Conservation (phyloP, 2,888 invertebrate genomes). For the Xestia rhomboidea region DNA sequence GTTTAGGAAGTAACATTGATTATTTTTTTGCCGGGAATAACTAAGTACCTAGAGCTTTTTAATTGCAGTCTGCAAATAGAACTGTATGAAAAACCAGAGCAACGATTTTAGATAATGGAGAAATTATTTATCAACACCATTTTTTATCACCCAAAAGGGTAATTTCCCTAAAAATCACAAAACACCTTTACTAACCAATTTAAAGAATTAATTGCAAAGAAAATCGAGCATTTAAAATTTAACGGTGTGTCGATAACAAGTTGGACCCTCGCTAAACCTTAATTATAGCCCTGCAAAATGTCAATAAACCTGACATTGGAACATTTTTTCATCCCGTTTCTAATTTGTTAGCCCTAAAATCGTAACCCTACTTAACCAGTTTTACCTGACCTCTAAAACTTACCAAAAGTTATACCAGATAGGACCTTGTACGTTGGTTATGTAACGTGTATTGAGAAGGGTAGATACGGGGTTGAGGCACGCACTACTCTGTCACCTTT, state of each 20-base stretch:
- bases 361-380: slow-evolving; percentile 79
- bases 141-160: slow-evolving; percentile 15
- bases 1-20: not conserved
- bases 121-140: slow-evolving; percentile 1
- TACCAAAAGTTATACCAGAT: slow-evolving; percentile 10
- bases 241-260: slow-evolving; percentile 84
- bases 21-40: not conserved
- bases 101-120: not conserved
- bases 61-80: too few species aligned
- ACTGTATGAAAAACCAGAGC: not conserved
- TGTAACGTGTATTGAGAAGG: slow-evolving; percentile 84
- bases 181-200: slow-evolving; percentile 71
- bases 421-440: slow-evolving; percentile 75
- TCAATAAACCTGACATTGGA: slow-evolving; percentile 88
- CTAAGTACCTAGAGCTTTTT: not conserved
- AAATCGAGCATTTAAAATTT: slow-evolving; percentile 83
- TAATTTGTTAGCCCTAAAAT: slow-evolving; percentile 89
- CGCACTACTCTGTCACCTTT: slow-evolving; percentile 80
- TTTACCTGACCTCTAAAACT: slow-evolving; percentile 56
- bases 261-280: slow-evolving; percentile 83
- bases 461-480: slow-evolving; percentile 83
- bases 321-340: slow-evolving; percentile 86
- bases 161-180: slow-evolving; percentile 26
- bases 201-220: slow-evolving; percentile 79
- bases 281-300: slow-evolving; percentile 88